phyloP scores from a whole-genome alignment of 2,113 vertebrate genomes.

The Forbesichthys papilliferus region DNA sequence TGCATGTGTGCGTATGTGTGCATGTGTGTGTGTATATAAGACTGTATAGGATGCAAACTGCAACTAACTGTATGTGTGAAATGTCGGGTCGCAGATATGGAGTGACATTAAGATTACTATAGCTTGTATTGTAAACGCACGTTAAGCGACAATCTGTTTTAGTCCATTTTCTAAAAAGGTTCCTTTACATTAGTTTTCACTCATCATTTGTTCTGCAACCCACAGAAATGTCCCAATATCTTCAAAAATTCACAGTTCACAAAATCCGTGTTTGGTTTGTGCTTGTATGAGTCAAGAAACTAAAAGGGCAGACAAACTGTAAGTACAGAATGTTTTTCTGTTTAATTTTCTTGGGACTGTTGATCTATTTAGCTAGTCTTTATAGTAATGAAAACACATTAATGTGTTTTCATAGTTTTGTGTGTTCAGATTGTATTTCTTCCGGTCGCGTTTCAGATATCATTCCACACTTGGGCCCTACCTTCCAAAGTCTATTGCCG shows the following conservation, averaged over 20 bases:
- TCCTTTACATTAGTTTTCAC: conserved; percentile 3
- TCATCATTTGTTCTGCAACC: conserved; percentile 1
- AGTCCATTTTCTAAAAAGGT: neutral
- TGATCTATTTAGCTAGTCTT: neutral
- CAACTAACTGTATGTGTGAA: neutral
- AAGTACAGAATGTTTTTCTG: neutral
- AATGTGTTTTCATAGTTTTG: conserved; percentile 1
- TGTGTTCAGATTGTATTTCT: neutral
- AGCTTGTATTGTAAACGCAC: neutral
- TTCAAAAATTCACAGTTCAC: neutral
- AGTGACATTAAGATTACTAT: neutral
- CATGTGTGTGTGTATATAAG: neutral
- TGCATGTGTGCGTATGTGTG: neutral
- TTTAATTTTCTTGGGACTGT: neutral
- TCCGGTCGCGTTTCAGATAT: neutral
- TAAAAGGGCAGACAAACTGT: neutral
- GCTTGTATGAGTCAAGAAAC: neutral
- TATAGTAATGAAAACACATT: neutral
- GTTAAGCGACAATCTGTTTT: no score
- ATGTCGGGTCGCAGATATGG: neutral
- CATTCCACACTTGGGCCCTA: no score
- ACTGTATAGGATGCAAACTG: neutral
- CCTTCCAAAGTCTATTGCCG: conserved; percentile 3
- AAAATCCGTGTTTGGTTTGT: neutral
- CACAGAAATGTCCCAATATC: conserved; percentile 6